Conservation (phyloP, 2,113 vertebrate species). For the Indicator maculatus region DNA sequence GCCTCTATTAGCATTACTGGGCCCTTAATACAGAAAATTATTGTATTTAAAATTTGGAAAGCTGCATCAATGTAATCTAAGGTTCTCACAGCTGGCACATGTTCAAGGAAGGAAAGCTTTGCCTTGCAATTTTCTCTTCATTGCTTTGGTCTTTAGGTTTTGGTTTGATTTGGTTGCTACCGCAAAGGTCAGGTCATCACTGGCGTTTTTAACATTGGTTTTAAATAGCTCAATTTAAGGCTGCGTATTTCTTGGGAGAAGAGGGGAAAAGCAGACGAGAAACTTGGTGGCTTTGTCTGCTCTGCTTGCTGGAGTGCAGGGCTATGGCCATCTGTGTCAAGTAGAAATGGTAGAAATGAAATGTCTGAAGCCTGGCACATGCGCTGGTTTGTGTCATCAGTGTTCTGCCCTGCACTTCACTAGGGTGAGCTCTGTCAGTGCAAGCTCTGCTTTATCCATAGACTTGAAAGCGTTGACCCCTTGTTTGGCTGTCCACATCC, state of each 20-base stretch:
- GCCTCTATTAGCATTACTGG: constrained; percentile 24
- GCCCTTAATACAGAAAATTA: constrained; percentile 57
- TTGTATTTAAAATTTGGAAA: constrained; percentile 60
- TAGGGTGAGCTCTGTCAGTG: rapidly evolving
- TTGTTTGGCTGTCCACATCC: not conserved
- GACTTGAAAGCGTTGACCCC: not conserved
- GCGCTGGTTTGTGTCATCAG: rapidly evolving
- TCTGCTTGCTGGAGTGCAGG: not conserved
- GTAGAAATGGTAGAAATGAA: not conserved
- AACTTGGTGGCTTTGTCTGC: not conserved
- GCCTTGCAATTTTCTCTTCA: constrained; percentile 57
- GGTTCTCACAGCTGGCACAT: not conserved
- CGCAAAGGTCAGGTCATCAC: not conserved
- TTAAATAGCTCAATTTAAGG: constrained; percentile 11
- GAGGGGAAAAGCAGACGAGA: not conserved
- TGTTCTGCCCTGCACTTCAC: not conserved
- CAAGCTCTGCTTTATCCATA: not conserved
- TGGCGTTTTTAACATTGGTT: not conserved
- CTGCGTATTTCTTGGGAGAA: not conserved
- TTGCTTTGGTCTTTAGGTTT: not conserved
- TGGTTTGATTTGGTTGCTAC: not conserved
- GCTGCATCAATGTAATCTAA: not conserved
- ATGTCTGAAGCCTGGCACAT: not conserved
- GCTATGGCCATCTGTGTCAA: not conserved
- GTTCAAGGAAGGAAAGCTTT: constrained; percentile 6